Evolutionary conservation across 2,113 vertebrate genomes (phyloP).

Genomic region (Melanocharis versteri): DNA sequence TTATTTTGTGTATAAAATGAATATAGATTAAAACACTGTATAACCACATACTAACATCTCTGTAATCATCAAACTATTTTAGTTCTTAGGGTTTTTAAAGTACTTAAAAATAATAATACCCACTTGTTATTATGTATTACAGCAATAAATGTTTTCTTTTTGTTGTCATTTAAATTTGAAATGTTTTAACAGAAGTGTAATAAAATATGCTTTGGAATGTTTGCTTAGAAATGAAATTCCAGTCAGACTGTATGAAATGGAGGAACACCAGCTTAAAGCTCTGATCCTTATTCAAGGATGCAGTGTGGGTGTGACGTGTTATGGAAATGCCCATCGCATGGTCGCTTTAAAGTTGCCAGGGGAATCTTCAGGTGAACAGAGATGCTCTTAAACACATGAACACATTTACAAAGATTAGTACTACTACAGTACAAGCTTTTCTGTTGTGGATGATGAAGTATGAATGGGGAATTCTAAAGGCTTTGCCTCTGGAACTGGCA

Average conservation of each 20-base stretch:
- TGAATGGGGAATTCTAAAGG: neutral
- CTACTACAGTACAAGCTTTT: neutral
- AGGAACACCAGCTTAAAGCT: neutral
- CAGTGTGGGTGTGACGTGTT: neutral
- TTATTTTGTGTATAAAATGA: slow-evolving; percentile 53
- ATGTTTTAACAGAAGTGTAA: slow-evolving; percentile 22
- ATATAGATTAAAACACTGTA: slow-evolving; percentile 47
- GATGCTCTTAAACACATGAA: neutral
- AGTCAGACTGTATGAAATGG: neutral
- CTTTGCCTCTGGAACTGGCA: neutral
- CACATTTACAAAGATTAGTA: neutral
- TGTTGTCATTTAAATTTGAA: slow-evolving; percentile 44
- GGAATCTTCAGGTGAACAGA: neutral
- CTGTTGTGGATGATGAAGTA: neutral
- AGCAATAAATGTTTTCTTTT: slow-evolving; percentile 67
- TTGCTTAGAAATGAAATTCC: neutral
- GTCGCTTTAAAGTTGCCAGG: neutral
- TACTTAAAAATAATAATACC: slow-evolving; percentile 28
- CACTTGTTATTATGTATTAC: slow-evolving; percentile 34
- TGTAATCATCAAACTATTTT: slow-evolving; percentile 64
- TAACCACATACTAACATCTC: slow-evolving; percentile 35
- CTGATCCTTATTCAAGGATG: neutral
- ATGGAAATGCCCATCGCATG: neutral
- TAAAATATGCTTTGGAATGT: slow-evolving; percentile 19
- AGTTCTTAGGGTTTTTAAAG: slow-evolving; percentile 35